These are phyloP conservation scores for Chrosomus eos DNA, from an alignment of 2,797 vertebrate species.

Conservation along the genomic window DNA sequence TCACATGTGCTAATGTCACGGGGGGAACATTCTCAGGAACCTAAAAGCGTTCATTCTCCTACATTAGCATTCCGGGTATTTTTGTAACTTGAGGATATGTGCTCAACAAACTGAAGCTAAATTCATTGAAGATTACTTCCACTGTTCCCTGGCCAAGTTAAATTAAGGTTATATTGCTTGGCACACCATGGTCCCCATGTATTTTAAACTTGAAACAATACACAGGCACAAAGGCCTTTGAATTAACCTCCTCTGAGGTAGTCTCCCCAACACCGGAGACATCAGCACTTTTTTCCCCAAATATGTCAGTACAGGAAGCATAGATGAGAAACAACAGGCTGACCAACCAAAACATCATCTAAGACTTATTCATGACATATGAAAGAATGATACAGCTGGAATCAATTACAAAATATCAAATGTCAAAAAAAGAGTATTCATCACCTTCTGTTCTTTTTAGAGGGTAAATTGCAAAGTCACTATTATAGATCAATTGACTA, in stretches of 20 bases:
- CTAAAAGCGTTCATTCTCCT: constrained; percentile 30
- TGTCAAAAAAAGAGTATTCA: constrained; percentile 7
- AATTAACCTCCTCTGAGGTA: constrained; percentile 52
- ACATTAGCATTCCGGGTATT: constrained; percentile 49
- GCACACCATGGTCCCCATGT: constrained; percentile 59
- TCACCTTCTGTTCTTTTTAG: background rate
- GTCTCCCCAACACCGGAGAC: constrained; percentile 46
- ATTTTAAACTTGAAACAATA: constrained; percentile 57
- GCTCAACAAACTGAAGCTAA: constrained; percentile 59
- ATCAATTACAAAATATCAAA: constrained; percentile 15
- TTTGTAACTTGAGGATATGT: constrained; percentile 52
- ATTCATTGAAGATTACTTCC: constrained; percentile 61
- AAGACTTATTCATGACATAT: constrained; percentile 33
- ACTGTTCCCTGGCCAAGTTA: constrained; percentile 71
- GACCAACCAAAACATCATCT: constrained; percentile 45
- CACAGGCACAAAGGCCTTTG: constrained; percentile 48
- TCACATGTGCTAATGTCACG: constrained; percentile 20
- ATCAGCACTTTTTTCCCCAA: constrained; percentile 45
- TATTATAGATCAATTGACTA: constrained; percentile 27
- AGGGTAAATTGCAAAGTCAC: background rate
- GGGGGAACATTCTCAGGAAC: background rate
- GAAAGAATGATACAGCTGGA: constrained; percentile 39
- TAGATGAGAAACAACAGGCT: constrained; percentile 39
- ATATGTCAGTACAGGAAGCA: constrained; percentile 48
- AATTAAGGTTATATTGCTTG: constrained; percentile 71